phyloP scores from a whole-genome alignment of 2,113 vertebrate species.

The Sitta europaea region DNA sequence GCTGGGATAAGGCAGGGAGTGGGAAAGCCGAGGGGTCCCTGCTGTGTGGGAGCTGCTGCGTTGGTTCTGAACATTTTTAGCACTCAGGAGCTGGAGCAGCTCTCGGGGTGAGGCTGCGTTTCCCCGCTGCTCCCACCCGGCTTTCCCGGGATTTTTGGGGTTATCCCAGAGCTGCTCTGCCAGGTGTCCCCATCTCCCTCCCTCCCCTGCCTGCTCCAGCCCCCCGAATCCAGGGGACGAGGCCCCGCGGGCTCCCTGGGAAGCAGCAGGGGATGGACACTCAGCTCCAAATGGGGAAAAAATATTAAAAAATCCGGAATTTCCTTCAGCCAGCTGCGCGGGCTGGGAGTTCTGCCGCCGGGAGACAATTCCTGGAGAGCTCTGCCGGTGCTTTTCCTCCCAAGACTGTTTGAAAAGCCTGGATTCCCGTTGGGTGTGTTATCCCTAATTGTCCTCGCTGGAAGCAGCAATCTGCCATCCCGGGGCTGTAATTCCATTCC shows the following conservation, averaged over 20 bases:
- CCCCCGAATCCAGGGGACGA: rapidly evolving
- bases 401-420: background rate
- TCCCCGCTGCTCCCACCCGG: background rate
- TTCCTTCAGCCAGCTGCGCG: background rate
- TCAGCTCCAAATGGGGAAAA: background rate
- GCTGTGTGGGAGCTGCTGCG: background rate
- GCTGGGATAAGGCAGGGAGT: background rate
- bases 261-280: background rate
- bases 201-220: background rate
- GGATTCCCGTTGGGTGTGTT: background rate
- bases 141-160: background rate
- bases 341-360: background rate
- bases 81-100: background rate
- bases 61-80: background rate
- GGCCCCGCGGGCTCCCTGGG: rapidly evolving
- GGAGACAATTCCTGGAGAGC: background rate
- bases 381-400: background rate
- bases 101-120: background rate
- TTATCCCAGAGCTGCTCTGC: background rate
- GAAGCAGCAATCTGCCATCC: background rate
- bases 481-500: background rate
- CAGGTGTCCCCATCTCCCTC: background rate
- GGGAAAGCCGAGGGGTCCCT: background rate
- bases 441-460: background rate
- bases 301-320: background rate